Percentiles rank a stretch among this genome's conserved stretches.
Conservation (phyloP, 2,888 invertebrate species). For the Cotesia congregata region DNA sequence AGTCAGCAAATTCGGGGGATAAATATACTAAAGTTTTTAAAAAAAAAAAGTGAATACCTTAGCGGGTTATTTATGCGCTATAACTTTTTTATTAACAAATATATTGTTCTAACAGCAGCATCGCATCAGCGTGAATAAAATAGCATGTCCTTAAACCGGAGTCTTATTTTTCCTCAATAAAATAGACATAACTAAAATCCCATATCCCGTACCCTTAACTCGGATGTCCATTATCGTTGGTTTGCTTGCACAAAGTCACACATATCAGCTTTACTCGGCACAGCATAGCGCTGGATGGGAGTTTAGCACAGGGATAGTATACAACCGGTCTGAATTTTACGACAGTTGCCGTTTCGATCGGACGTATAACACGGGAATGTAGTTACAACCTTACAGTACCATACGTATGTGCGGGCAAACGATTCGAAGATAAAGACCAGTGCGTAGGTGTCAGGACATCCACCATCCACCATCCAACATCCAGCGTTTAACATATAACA, state of each 20-base stretch:
- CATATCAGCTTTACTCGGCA: constrained; percentile 20
- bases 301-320: constrained; percentile 21
- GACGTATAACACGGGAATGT: constrained; percentile 28
- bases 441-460: constrained; percentile 46
- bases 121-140: not conserved
- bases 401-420: constrained; percentile 45
- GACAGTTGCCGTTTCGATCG: constrained; percentile 43
- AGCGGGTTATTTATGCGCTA: not conserved
- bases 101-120: not conserved
- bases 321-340: constrained; percentile 49
- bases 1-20: no score
- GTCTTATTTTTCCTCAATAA: not conserved
- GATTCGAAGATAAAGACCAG: constrained; percentile 48
- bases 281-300: constrained; percentile 30
- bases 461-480: not conserved
- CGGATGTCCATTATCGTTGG: not conserved
- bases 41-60: not conserved
- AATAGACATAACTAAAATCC: not conserved
- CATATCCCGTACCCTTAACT: not conserved
- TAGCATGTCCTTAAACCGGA: not conserved
- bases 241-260: not conserved
- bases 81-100: not conserved
- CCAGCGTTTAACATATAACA: not conserved
- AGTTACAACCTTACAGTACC: not conserved
- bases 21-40: not conserved